Conservation (phyloP, 2,888 invertebrate genomes). For the Pegoplata infirma region DNA sequence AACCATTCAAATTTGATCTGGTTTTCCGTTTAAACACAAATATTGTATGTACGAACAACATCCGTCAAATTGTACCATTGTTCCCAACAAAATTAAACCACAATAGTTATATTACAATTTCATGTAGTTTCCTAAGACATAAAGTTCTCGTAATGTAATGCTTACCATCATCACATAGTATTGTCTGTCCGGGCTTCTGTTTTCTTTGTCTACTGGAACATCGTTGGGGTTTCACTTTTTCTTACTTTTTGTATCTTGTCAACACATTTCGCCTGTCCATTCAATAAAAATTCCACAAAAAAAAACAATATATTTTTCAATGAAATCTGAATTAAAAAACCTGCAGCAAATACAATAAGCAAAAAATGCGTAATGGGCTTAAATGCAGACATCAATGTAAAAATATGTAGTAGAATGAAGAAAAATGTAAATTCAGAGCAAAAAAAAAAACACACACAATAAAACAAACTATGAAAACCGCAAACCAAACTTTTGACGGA, state of each 20-base stretch:
- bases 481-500: conserved; percentile 41
- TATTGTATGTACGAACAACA: background rate
- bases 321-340: conserved; percentile 11
- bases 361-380: background rate
- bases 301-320: conserved; percentile 3
- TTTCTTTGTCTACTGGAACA: background rate
- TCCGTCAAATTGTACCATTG: conserved; percentile 21
- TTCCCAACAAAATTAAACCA: conserved; percentile 22
- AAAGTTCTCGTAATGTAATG: conserved; percentile 11
- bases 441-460: conserved; percentile 6
- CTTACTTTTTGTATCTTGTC: too few species aligned
- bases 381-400: background rate
- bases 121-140: conserved; percentile 1
- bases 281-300: background rate
- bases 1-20: background rate
- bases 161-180: background rate
- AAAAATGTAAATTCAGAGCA: background rate
- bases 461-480: conserved; percentile 8
- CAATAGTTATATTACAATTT: conserved; percentile 23
- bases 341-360: background rate
- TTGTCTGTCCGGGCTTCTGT: background rate
- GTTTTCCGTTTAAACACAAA: background rate
- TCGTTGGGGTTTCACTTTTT: conserved; percentile 19
- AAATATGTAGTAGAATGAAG: background rate
- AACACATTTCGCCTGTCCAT: conserved; percentile 2